phyloP scores from a whole-genome alignment of 2,797 vertebrate genomes.

The Sternotherus odoratus region DNA sequence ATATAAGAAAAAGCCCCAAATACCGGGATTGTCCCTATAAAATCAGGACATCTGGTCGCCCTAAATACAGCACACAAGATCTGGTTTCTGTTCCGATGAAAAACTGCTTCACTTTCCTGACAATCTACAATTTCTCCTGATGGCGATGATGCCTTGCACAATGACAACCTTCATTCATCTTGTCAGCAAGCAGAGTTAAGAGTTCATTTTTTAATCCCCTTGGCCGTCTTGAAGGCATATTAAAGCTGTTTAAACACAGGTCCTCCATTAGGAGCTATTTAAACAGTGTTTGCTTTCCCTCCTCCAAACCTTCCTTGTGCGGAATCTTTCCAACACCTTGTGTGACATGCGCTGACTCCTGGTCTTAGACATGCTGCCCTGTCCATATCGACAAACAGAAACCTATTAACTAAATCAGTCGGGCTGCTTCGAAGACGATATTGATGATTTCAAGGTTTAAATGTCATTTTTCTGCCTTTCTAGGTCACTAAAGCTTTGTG shows the following conservation, averaged over 20 bases:
- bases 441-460: constrained; percentile 25
- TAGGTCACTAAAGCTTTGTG: constrained; percentile 6
- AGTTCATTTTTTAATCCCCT: constrained; percentile 63
- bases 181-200: constrained; percentile 36
- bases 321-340: background rate
- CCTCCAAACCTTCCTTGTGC: constrained; percentile 23
- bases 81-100: constrained; percentile 46
- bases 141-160: constrained; percentile 50
- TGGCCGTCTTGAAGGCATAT: constrained; percentile 18
- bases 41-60: too few species aligned
- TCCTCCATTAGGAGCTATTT: constrained; percentile 54
- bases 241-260: constrained; percentile 62
- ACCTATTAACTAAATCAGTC: constrained; percentile 21
- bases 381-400: background rate
- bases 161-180: constrained; percentile 71
- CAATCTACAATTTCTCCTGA: constrained; percentile 55
- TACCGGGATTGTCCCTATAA: too few species aligned
- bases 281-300: constrained; percentile 39
- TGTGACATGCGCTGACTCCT: constrained; percentile 2
- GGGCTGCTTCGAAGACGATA: background rate
- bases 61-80: constrained; percentile 9
- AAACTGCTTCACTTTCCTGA: constrained; percentile 52
- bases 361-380: background rate
- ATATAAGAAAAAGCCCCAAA: too few species aligned
- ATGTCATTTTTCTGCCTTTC: background rate